Evolutionary conservation across 92 coral and sea anemone species (phyloP).

Genomic region (Bergia puertoricense): DNA sequence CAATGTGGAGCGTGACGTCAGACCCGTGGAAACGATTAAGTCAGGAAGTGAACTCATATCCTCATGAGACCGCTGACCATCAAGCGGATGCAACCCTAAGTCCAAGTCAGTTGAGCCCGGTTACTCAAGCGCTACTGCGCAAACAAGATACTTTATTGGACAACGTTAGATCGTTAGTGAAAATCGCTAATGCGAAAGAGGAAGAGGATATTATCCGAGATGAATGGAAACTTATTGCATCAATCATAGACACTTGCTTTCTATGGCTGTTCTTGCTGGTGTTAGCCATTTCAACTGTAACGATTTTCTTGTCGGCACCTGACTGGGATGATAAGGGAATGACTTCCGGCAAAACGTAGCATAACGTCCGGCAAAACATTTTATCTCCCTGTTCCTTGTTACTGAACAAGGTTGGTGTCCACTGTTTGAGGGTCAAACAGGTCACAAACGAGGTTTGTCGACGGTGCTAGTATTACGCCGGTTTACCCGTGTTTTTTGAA

Average conservation of each 20-base stretch:
- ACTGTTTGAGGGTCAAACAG: background rate
- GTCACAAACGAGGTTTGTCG: background rate
- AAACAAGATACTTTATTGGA: slow-evolving; percentile 76
- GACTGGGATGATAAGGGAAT: slow-evolving; percentile 31
- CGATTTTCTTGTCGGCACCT: slow-evolving; percentile 83
- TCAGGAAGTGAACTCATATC: slow-evolving; percentile 36
- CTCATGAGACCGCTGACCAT: slow-evolving; percentile 21
- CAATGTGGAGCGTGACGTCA: background rate
- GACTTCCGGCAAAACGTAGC: background rate
- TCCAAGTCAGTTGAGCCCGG: background rate
- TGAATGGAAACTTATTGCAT: slow-evolving; percentile 95
- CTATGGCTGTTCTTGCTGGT: slow-evolving; percentile 81
- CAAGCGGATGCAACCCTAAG: background rate
- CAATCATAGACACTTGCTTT: slow-evolving; percentile 84
- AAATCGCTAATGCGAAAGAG: slow-evolving; percentile 72
- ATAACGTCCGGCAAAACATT: background rate
- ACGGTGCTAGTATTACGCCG: background rate
- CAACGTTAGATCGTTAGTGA: slow-evolving; percentile 72
- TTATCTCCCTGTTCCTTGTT: background rate
- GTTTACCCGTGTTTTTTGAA: background rate
- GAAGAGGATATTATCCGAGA: slow-evolving; percentile 82
- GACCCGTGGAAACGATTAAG: slow-evolving; percentile 41
- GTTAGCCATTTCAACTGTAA: slow-evolving; percentile 64
- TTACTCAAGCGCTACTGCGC: slow-evolving; percentile 50
- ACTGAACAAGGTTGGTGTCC: background rate